phyloP scores from a whole-genome alignment of 2,888 invertebrate species.

The Cinara cedri region DNA sequence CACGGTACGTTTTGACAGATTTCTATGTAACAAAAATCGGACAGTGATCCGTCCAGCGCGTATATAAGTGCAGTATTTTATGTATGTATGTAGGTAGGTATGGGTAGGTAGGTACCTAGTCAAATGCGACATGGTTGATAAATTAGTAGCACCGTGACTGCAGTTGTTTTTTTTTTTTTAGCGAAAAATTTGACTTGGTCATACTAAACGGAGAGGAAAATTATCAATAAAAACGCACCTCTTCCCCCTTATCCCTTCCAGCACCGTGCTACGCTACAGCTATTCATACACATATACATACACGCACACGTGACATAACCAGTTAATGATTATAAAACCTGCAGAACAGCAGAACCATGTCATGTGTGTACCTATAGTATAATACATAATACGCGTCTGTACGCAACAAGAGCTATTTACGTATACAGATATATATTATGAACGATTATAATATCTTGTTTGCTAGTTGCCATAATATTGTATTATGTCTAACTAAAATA shows the following conservation, averaged over 20 bases:
- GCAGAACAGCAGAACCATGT: constrained; percentile 49
- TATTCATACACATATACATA: neutral
- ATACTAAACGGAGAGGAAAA: constrained; percentile 48
- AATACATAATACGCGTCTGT: neutral
- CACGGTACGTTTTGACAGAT: neutral
- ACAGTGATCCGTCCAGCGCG: neutral
- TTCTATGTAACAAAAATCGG: constrained; percentile 15
- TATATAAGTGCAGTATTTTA: neutral
- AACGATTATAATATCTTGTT: too few relatives aligned
- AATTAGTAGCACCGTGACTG: constrained; percentile 26
- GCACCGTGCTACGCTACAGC: too few relatives aligned
- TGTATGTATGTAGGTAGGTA: neutral
- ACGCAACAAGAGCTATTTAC: neutral
- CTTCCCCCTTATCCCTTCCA: constrained; percentile 12
- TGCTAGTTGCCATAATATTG: too few relatives aligned
- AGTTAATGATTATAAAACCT: constrained; percentile 52
- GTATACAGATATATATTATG: too few relatives aligned
- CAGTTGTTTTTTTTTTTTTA: constrained; percentile 1
- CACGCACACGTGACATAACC: constrained; percentile 38
- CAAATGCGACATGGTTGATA: constrained; percentile 34
- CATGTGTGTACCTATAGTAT: neutral
- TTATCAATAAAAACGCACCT: constrained; percentile 34
- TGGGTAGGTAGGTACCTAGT: too few relatives aligned
- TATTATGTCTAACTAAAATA: too few relatives aligned
- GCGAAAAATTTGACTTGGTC: constrained; percentile 12